Percentiles rank a stretch among this genome's conserved stretches.
Conservation (phyloP, 2,797 vertebrate species). For the Falco cherrug region DNA sequence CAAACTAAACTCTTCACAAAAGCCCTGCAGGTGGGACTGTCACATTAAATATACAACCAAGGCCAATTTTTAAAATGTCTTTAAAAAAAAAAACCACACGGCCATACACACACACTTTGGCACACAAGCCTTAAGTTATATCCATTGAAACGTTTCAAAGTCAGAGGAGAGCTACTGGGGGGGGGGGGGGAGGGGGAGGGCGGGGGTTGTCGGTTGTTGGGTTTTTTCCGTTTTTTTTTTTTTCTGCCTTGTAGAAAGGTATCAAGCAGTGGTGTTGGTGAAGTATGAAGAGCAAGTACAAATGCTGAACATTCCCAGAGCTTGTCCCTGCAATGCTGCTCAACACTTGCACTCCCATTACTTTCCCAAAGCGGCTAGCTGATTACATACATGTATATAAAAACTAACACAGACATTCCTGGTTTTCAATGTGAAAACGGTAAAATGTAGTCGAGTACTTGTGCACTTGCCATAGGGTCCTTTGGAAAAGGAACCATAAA, state of each 20-base stretch:
- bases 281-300: slow-evolving; percentile 52
- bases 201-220: not conserved
- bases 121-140: slow-evolving; percentile 71
- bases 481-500: slow-evolving; percentile 73
- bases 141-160: slow-evolving; percentile 30
- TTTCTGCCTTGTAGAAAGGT: slow-evolving; percentile 30
- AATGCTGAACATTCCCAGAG: slow-evolving; percentile 24
- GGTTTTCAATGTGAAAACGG: slow-evolving; percentile 82
- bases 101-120: slow-evolving; percentile 64
- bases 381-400: slow-evolving; percentile 75
- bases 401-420: slow-evolving; percentile 74
- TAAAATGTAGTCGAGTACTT: slow-evolving; percentile 74
- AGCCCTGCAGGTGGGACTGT: not conserved
- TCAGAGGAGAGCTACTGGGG: slow-evolving; percentile 6
- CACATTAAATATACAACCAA: slow-evolving; percentile 24
- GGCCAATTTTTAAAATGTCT: slow-evolving; percentile 51
- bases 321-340: not conserved
- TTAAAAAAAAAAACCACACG: not conserved
- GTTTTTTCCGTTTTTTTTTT: not conserved
- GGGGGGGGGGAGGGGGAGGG: too few species aligned
- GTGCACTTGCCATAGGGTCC: slow-evolving; percentile 74
- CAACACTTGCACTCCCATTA: not conserved
- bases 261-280: slow-evolving; percentile 43
- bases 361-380: slow-evolving; percentile 69
- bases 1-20: not conserved